Percentiles rank a stretch among this genome's conserved stretches.
phyloP scores from a whole-genome alignment of 2,113 vertebrate genomes.

The Anarrhichthys ocellatus region DNA sequence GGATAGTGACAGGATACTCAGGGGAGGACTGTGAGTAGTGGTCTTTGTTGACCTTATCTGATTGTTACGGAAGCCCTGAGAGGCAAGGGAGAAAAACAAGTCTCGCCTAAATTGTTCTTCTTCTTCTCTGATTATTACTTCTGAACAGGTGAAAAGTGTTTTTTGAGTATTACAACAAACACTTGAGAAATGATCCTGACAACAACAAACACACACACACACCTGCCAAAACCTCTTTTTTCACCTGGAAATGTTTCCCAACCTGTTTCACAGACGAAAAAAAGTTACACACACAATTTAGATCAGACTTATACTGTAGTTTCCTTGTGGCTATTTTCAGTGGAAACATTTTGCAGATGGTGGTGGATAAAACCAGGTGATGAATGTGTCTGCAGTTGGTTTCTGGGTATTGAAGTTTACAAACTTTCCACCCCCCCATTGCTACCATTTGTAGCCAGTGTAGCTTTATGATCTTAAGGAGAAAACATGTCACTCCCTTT shows the following conservation, averaged over 20 bases:
- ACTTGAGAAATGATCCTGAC: not conserved
- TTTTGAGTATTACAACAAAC: not conserved
- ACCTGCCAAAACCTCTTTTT: not conserved
- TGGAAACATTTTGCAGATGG: not conserved
- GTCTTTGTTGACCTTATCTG: not conserved
- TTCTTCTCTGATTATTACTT: not conserved
- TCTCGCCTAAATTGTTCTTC: not conserved
- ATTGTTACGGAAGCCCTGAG: not conserved
- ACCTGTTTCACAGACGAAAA: no score
- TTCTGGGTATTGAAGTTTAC: conserved; percentile 12
- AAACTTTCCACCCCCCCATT: not conserved
- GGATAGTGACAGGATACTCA: conserved; percentile 86
- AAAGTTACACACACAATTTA: not conserved
- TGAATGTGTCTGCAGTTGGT: not conserved
- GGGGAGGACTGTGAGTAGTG: conserved; percentile 93
- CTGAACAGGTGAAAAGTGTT: not conserved
- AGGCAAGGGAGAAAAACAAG: not conserved
- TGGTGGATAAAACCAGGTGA: not conserved
- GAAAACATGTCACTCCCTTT: not conserved
- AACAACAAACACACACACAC: not conserved
- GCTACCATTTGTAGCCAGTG: not conserved
- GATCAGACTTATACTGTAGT: no score
- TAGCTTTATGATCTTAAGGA: not conserved
- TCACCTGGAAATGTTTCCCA: no score
- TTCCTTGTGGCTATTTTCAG: not conserved